A percentile compares a stretch with the other conserved stretches of the same genome.
Conservation (phyloP, 2,797 vertebrate species). For the Podarcis lilfordi region DNA sequence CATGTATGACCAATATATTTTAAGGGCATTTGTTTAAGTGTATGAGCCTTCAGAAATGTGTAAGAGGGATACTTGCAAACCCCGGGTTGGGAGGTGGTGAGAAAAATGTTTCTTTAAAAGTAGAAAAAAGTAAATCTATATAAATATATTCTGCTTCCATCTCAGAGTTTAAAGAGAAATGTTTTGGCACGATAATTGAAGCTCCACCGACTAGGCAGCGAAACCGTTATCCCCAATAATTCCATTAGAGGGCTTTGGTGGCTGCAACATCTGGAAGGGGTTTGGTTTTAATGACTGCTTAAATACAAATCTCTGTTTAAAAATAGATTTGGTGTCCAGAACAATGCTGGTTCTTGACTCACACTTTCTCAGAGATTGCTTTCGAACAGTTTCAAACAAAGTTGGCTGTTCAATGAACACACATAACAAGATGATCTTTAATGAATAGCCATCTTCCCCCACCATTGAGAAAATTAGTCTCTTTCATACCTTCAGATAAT, state of each 20-base stretch:
- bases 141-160: neutral
- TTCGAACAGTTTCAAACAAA: neutral
- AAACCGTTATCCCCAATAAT: neutral
- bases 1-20: no score
- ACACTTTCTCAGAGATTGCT: neutral
- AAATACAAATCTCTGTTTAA: conserved; percentile 20
- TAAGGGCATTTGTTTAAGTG: no score
- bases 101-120: no score
- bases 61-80: no score
- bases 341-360: neutral
- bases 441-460: neutral
- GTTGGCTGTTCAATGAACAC: neutral
- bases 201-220: neutral
- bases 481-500: no score
- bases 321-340: conserved; percentile 8
- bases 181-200: neutral
- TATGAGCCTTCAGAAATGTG: no score
- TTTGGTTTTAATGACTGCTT: conserved; percentile 26
- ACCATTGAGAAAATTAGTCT: neutral
- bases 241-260: neutral
- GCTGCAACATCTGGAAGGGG: conserved; percentile 7
- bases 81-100: no score
- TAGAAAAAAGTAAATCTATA: no score
- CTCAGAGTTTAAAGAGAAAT: neutral
- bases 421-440: neutral